phyloP scores from a whole-genome alignment of 2,888 invertebrate genomes.

The Heliconius erato region DNA sequence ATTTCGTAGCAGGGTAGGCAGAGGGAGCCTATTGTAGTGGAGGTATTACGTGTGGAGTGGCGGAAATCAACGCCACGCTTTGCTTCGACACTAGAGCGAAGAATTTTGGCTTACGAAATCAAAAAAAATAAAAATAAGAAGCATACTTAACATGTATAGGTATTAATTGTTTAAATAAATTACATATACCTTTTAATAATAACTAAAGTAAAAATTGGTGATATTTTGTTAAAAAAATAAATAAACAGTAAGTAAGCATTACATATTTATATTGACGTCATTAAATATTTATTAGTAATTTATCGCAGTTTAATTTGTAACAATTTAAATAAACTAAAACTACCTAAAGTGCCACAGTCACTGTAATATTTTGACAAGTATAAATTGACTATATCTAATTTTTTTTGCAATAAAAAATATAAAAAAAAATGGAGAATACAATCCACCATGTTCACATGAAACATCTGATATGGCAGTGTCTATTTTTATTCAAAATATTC shows the following conservation, averaged over 20 bases:
- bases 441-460: background rate
- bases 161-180: background rate
- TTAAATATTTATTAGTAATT: background rate
- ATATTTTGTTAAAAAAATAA: background rate
- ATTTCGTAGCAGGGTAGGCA: too few species aligned
- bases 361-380: background rate
- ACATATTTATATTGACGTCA: background rate
- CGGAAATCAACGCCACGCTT: too few species aligned
- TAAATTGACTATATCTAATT: too few species aligned
- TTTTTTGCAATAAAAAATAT: too few species aligned
- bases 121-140: background rate
- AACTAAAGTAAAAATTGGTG: background rate
- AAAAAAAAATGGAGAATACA: background rate
- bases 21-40: too few species aligned
- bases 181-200: background rate
- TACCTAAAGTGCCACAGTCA: background rate
- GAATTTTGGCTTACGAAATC: background rate
- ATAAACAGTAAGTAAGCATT: background rate
- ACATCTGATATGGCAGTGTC: slow-evolving; percentile 24
- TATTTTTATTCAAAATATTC: slow-evolving; percentile 9
- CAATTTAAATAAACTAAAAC: background rate
- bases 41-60: too few species aligned
- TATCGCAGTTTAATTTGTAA: slow-evolving; percentile 21
- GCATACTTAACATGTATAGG: background rate
- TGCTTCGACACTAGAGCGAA: too few species aligned